Percentiles rank a stretch among this genome's conserved stretches.
These are phyloP conservation scores for Archaeoteleia sp. DNA, from an alignment of 2,888 invertebrate genomes.

Conservation along the genomic window DNA sequence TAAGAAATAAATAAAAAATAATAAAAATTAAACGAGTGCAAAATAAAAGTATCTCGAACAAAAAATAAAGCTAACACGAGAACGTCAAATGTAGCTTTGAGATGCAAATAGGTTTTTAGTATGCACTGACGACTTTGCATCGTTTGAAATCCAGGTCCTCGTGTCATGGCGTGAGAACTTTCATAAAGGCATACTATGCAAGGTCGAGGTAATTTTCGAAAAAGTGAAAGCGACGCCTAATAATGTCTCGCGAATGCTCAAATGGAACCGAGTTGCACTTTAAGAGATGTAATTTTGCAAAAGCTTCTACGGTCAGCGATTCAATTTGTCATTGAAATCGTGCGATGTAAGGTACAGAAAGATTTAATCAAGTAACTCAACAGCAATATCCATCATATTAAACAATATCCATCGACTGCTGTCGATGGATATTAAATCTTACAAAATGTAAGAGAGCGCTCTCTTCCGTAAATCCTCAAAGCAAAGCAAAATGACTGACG, in stretches of 20 bases:
- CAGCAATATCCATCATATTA: constrained; percentile 7
- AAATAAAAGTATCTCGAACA: constrained; percentile 27
- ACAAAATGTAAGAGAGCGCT: background rate
- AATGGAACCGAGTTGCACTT: constrained; percentile 30
- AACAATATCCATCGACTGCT: constrained; percentile 14
- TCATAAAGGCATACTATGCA: constrained; percentile 27
- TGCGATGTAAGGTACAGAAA: constrained; percentile 7
- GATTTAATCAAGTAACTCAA: constrained; percentile 27
- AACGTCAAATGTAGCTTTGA: constrained; percentile 44
- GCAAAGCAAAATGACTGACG: too few relatives aligned
- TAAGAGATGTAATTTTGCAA: constrained; percentile 35
- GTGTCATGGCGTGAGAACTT: constrained; percentile 27
- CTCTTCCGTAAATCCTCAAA: too few relatives aligned
- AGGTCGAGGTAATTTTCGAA: constrained; percentile 19
- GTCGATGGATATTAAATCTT: background rate
- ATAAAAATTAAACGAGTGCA: too few relatives aligned
- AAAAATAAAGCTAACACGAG: constrained; percentile 21
- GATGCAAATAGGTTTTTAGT: constrained; percentile 42
- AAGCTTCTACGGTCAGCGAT: constrained; percentile 19
- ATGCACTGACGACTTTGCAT: constrained; percentile 29
- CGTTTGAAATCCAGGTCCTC: constrained; percentile 31
- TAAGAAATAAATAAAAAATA: constrained; percentile 26
- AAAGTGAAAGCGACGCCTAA: constrained; percentile 44
- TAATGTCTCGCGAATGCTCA: constrained; percentile 34
- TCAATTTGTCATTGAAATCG: constrained; percentile 38